phyloP scores from a whole-genome alignment of 2,797 vertebrate genomes.

The Danio choprae region DNA sequence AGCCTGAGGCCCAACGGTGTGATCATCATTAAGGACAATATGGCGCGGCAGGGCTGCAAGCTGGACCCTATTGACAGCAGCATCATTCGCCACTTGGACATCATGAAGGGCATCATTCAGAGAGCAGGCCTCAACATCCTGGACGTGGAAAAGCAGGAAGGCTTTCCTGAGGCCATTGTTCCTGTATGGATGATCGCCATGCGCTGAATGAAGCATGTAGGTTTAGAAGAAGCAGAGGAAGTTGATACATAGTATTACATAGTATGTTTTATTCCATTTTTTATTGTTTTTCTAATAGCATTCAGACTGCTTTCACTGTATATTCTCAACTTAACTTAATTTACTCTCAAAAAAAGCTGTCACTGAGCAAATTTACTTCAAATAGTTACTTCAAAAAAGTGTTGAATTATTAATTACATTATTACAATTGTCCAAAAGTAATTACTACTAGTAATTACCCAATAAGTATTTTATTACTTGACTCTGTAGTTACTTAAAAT shows the following conservation, averaged over 20 bases:
- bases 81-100: conserved; percentile 90
- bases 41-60: conserved; percentile 89
- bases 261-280: conserved; percentile 11
- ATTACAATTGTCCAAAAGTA: no score
- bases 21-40: conserved; percentile 94
- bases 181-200: conserved; percentile 95
- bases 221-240: background rate
- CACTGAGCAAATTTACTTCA: no score
- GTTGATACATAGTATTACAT: background rate
- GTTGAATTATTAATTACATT: no score
- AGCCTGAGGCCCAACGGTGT: conserved; percentile 87
- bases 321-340: background rate
- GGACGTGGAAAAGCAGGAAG: conserved; percentile 83
- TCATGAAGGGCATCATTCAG: conserved; percentile 84
- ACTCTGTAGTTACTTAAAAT: no score
- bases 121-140: conserved; percentile 87
- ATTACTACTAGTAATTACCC: no score
- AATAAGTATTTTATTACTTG: no score
- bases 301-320: background rate
- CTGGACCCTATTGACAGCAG: conserved; percentile 91
- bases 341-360: no score
- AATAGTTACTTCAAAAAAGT: no score
- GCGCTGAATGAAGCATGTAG: conserved; percentile 62
- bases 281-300: no score
- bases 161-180: conserved; percentile 89